phyloP scores from a whole-genome alignment of 2,113 vertebrate genomes.

The Nesospiza acunhae region DNA sequence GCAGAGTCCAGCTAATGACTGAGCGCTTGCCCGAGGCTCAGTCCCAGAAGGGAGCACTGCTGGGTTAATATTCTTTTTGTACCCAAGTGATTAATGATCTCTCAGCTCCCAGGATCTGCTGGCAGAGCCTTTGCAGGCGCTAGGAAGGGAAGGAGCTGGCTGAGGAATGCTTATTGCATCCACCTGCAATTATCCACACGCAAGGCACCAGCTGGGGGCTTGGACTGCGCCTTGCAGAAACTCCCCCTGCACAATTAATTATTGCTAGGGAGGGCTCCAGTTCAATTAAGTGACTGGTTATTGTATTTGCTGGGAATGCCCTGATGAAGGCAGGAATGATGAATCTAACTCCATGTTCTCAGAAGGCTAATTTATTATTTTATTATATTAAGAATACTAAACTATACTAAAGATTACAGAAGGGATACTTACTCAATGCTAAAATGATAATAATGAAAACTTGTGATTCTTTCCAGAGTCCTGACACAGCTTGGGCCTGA shows the following conservation, averaged over 20 bases:
- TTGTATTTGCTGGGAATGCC: no score
- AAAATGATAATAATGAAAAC: no score
- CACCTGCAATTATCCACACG: accelerated
- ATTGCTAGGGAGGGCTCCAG: not conserved
- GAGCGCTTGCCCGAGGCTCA: not conserved
- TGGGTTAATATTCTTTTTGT: not conserved
- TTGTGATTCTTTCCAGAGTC: no score
- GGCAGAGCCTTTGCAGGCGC: not conserved
- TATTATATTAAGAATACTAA: no score
- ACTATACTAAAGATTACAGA: no score
- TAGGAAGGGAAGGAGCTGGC: not conserved
- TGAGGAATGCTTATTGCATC: accelerated
- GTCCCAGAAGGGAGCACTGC: not conserved
- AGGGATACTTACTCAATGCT: no score
- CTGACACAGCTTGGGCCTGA: no score
- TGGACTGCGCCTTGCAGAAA: not conserved
- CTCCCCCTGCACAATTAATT: no score
- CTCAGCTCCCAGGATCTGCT: not conserved
- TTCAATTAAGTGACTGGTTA: not conserved
- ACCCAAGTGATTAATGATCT: not conserved
- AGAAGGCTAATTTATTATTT: no score
- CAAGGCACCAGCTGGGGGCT: not conserved
- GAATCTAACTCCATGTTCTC: no score
- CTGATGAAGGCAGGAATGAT: no score
- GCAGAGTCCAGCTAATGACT: not conserved